Conservation (phyloP, 2,797 vertebrate genomes). For the Hafferia zeledoni region DNA sequence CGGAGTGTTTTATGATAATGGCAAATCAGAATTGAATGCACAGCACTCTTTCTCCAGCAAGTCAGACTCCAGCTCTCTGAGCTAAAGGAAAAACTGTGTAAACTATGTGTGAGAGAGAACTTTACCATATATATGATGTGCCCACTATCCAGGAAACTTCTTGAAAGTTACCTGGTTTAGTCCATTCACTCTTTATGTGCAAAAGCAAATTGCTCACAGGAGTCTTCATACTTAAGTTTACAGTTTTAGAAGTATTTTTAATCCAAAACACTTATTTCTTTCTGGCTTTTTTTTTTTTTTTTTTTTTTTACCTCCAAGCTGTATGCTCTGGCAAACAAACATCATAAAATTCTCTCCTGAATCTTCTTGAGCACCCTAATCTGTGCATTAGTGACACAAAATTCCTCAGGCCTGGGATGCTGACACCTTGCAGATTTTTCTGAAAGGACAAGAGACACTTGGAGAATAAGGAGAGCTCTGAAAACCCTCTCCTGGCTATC, state of each 20-base stretch:
- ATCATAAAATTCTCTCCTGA: neutral
- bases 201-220: neutral
- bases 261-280: neutral
- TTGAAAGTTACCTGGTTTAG: neutral
- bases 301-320: neutral
- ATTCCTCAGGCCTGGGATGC: neutral
- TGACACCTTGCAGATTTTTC: neutral
- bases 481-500: neutral
- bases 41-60: neutral
- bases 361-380: neutral
- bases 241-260: neutral
- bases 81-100: neutral
- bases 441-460: neutral
- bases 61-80: neutral
- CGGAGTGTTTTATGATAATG: neutral
- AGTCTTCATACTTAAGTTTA: neutral
- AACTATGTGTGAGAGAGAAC: neutral
- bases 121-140: neutral
- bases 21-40: neutral
- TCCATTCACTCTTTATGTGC: neutral
- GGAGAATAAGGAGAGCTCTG: neutral
- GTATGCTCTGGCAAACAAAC: neutral
- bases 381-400: neutral
- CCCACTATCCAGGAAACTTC: neutral
- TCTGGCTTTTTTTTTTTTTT: neutral